phyloP scores from a whole-genome alignment of 2,797 vertebrate species.

The Parauchenoglanis punctatus region DNA sequence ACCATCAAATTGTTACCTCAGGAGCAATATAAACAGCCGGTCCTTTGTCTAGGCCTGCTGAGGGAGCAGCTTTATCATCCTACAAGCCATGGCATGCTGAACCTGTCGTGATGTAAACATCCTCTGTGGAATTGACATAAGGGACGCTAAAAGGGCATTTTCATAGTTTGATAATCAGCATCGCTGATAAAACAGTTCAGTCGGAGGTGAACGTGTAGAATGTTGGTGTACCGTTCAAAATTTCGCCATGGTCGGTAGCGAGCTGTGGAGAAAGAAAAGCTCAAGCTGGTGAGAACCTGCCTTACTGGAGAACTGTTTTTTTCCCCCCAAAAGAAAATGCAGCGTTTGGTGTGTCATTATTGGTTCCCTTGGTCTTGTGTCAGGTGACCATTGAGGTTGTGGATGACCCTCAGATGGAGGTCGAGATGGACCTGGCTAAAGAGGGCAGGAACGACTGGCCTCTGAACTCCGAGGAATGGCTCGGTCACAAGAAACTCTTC shows the following conservation, averaged over 20 bases:
- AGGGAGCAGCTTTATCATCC: constrained; percentile 41
- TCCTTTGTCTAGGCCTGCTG: constrained; percentile 61
- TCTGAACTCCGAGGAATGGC: constrained; percentile 76
- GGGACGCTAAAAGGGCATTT: background rate
- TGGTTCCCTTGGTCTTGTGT: background rate
- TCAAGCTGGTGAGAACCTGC: background rate
- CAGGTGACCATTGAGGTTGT: constrained; percentile 89
- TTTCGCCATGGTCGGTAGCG: background rate
- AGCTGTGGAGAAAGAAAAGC: background rate
- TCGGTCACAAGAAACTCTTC: constrained; percentile 81
- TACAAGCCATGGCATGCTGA: constrained; percentile 51
- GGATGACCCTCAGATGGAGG: constrained; percentile 80
- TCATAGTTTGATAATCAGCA: background rate
- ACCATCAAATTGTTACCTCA: constrained; percentile 59
- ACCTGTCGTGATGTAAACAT: constrained; percentile 40
- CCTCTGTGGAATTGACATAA: background rate
- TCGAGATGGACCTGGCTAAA: constrained; percentile 85
- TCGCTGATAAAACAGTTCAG: background rate
- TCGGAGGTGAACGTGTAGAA: background rate
- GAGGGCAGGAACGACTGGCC: constrained; percentile 82
- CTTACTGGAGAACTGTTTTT: background rate
- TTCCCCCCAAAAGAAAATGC: background rate
- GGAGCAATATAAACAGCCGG: constrained; percentile 59
- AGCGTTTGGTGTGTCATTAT: background rate
- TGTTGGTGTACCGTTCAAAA: background rate